phyloP scores from a whole-genome alignment of 2,113 vertebrate genomes.

The Corvus cornix region DNA sequence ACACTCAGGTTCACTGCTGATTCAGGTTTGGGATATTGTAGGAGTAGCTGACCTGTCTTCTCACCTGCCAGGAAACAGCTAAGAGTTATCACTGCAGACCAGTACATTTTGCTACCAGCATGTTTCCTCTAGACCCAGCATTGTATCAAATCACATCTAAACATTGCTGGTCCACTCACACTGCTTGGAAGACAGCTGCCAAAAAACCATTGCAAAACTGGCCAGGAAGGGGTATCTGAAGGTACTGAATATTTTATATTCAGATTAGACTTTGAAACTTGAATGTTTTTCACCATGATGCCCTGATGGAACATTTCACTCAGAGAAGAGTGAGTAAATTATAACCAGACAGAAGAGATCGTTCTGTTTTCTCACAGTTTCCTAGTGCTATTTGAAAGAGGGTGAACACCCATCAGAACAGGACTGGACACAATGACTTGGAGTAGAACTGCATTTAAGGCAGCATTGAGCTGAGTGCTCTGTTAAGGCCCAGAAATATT shows the following conservation, averaged over 20 bases:
- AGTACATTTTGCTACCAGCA: neutral
- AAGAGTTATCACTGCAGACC: neutral
- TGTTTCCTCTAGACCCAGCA: neutral
- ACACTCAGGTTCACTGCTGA: neutral
- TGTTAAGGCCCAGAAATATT: neutral
- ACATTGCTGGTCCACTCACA: neutral
- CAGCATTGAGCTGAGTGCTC: neutral
- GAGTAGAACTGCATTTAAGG: neutral
- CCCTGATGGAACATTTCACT: neutral
- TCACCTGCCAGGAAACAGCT: neutral
- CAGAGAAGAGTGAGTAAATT: neutral
- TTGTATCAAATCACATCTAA: neutral
- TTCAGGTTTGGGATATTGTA: neutral
- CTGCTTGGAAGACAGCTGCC: neutral
- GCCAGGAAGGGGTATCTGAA: neutral
- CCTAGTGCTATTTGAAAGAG: neutral
- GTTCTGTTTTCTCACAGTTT: neutral
- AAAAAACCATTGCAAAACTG: neutral
- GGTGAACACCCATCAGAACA: neutral
- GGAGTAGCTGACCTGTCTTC: neutral
- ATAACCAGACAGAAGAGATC: neutral
- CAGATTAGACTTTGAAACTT: neutral
- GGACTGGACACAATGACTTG: neutral
- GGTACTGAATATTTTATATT: neutral
- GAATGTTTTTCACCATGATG: neutral